phyloP scores from a whole-genome alignment of 2,113 vertebrate genomes.

The Psammodynastes pulverulentus region DNA sequence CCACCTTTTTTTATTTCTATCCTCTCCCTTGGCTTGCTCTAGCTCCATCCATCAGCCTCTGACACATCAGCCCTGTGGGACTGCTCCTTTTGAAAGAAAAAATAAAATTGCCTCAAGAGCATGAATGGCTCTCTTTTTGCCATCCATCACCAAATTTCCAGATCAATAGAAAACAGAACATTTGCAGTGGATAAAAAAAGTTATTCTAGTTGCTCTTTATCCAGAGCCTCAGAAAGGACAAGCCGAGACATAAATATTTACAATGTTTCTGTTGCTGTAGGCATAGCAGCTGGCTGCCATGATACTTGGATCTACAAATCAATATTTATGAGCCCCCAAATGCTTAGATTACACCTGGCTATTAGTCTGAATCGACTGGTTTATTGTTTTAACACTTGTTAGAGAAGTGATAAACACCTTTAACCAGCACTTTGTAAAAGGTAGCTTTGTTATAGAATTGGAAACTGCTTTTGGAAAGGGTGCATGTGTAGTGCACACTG shows the following conservation, averaged over 20 bases:
- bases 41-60: background rate
- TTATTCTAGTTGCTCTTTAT: background rate
- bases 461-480: rapidly evolving
- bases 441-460: conserved; percentile 32
- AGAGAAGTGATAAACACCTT: conserved; percentile 42
- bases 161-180: background rate
- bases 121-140: background rate
- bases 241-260: conserved; percentile 27
- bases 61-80: background rate
- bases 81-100: background rate
- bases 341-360: conserved; percentile 32
- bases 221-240: background rate
- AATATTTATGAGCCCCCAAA: conserved; percentile 44
- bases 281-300: conserved; percentile 19
- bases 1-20: background rate
- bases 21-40: background rate
- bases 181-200: background rate
- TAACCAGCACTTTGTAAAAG: conserved; percentile 28
- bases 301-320: conserved; percentile 34
- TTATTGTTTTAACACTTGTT: conserved; percentile 34
- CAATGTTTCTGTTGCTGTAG: conserved; percentile 12
- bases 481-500: conserved; percentile 15
- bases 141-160: background rate
- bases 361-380: conserved; percentile 44
- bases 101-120: background rate